Evolutionary conservation across 1,140 invertebrate genomes (phyloP).

Genomic region (Meloidogyne hapla): DNA sequence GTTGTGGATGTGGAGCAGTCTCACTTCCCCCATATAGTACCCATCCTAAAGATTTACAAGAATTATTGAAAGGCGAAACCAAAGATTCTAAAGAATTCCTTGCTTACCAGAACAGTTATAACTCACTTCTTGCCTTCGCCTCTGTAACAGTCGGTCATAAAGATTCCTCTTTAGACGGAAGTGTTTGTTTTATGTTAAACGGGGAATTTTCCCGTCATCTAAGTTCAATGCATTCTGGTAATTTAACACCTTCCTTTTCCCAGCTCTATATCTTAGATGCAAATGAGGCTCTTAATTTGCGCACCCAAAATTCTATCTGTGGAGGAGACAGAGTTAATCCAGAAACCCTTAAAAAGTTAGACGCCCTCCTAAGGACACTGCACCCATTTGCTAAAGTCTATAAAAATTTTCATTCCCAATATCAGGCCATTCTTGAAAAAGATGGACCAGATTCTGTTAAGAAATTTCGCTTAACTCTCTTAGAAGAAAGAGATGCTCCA

Average conservation of each 20-base stretch:
- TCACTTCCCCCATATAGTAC: not conserved
- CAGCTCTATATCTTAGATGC: not conserved
- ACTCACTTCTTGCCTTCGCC: constrained; percentile 1
- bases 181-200: not conserved
- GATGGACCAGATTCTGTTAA: not conserved
- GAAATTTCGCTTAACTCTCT: not conserved
- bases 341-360: not conserved
- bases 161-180: not conserved
- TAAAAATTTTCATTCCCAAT: constrained; percentile 2
- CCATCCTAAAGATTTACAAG: not conserved
- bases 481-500: not conserved
- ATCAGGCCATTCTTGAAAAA: not conserved
- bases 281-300: not conserved
- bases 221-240: not conserved
- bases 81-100: not conserved
- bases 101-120: not conserved
- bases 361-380: not conserved
- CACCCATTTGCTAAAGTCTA: not conserved
- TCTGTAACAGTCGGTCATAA: not conserved
- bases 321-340: constrained; percentile 1
- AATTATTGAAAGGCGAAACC: not conserved
- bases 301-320: not conserved
- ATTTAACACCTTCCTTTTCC: constrained; percentile 1
- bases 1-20: not conserved
- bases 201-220: not conserved